Evolutionary conservation across 2,888 invertebrate species (phyloP).

Genomic region (Drosophila infuscata): DNA sequence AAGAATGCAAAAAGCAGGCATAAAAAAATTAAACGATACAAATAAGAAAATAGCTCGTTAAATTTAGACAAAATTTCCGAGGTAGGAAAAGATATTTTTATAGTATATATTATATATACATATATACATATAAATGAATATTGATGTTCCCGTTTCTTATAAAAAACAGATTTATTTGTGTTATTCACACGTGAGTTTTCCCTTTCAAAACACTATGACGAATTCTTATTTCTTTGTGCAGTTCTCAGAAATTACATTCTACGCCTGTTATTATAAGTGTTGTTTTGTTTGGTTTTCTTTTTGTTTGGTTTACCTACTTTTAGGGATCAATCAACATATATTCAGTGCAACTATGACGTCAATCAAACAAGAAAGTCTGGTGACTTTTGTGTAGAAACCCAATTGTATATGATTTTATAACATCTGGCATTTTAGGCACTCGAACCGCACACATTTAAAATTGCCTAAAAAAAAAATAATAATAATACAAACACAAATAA

Average conservation of each 20-base stretch:
- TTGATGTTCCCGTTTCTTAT: background rate
- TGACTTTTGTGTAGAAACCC: constrained; percentile 22
- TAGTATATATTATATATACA: background rate
- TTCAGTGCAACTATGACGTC: constrained; percentile 28
- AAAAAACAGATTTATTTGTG: background rate
- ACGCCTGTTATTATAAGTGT: background rate
- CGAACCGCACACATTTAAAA: constrained; percentile 30
- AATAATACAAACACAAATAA: constrained; percentile 3
- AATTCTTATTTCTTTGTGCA: constrained; percentile 9
- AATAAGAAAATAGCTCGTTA: constrained; percentile 32
- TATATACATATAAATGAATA: background rate
- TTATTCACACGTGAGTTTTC: constrained; percentile 1
- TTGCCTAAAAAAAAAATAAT: constrained; percentile 35
- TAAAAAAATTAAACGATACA: constrained; percentile 5
- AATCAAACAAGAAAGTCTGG: constrained; percentile 33
- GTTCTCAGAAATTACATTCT: constrained; percentile 3
- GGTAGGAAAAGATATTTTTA: background rate
- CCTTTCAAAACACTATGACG: constrained; percentile 11
- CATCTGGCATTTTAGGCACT: constrained; percentile 33
- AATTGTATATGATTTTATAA: constrained; percentile 39
- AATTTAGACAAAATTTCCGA: constrained; percentile 23
- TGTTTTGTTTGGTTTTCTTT: background rate
- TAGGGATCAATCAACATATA: constrained; percentile 1
- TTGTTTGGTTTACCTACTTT: background rate
- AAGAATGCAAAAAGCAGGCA: constrained; percentile 18